Evolutionary conservation across 2,888 invertebrate species (phyloP).

Genomic region (Thelaira solivaga): DNA sequence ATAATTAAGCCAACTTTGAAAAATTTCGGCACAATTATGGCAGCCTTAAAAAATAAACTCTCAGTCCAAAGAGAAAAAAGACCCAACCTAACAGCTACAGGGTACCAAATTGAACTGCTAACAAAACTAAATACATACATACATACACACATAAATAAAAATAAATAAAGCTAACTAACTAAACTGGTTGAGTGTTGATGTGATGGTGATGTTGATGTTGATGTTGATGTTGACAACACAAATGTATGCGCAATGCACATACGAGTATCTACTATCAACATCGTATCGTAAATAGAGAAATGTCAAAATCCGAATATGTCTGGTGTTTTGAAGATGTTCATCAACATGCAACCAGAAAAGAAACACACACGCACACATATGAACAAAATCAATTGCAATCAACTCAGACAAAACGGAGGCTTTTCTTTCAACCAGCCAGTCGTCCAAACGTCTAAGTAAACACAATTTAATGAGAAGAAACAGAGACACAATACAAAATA

Average conservation of each 20-base stretch:
- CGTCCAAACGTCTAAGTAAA: slow-evolving; percentile 23
- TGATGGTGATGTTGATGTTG: too few relatives aligned
- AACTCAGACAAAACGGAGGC: slow-evolving; percentile 54
- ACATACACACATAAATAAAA: background rate
- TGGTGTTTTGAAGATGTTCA: slow-evolving; percentile 41
- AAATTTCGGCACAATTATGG: slow-evolving; percentile 37
- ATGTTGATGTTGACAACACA: slow-evolving; percentile 20
- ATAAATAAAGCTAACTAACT: slow-evolving; percentile 29
- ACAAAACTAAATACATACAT: background rate
- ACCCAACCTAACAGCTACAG: slow-evolving; percentile 35
- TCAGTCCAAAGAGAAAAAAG: slow-evolving; percentile 30
- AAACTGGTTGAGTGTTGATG: slow-evolving; percentile 27
- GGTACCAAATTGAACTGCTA: slow-evolving; percentile 6
- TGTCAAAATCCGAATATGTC: slow-evolving; percentile 24
- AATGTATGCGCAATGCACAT: too few relatives aligned
- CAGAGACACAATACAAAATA: background rate
- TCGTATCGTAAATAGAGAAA: slow-evolving; percentile 22
- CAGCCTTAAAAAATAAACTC: slow-evolving; percentile 19
- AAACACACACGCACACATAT: background rate
- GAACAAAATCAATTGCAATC: slow-evolving; percentile 15
- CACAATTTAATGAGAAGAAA: background rate
- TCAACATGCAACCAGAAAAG: slow-evolving; percentile 6
- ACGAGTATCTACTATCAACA: too few relatives aligned
- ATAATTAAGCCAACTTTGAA: slow-evolving; percentile 5
- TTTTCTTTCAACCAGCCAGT: slow-evolving; percentile 32